Percentiles rank a stretch among this genome's conserved stretches.
Evolutionary conservation across 2,113 vertebrate genomes (phyloP).

Genomic region (Passer montanus): DNA sequence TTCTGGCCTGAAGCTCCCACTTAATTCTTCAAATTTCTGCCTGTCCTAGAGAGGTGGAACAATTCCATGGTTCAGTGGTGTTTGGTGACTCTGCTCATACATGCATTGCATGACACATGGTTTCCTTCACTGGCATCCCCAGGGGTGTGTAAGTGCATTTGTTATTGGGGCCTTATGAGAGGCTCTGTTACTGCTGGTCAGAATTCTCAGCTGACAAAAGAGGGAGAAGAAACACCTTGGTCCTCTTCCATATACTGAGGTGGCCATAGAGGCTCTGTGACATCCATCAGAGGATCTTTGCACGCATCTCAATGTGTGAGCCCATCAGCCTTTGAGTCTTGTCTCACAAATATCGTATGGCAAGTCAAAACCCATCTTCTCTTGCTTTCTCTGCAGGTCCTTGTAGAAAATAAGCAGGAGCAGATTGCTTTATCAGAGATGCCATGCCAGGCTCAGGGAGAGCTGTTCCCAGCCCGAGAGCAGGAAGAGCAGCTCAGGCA

Average conservation of each 20-base stretch:
- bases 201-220: background rate
- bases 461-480: too few species aligned
- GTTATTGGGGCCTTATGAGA: too few species aligned
- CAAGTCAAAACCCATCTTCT: too few species aligned
- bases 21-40: background rate
- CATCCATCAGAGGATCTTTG: background rate
- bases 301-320: too few species aligned
- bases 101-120: background rate
- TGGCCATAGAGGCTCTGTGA: background rate
- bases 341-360: too few species aligned
- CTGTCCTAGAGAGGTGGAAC: rapidly evolving
- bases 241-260: background rate
- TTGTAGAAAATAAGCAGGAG: too few species aligned
- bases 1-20: background rate
- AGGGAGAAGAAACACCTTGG: background rate
- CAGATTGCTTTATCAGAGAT: too few species aligned
- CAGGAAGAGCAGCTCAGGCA: too few species aligned
- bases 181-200: background rate
- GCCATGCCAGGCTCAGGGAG: too few species aligned
- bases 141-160: background rate
- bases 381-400: too few species aligned
- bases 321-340: too few species aligned
- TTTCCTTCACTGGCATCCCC: background rate
- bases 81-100: background rate
- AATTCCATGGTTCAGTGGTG: background rate